phyloP scores from a whole-genome alignment of 2,888 invertebrate species.

The Scaptodrosophila latifasciaeformis region DNA sequence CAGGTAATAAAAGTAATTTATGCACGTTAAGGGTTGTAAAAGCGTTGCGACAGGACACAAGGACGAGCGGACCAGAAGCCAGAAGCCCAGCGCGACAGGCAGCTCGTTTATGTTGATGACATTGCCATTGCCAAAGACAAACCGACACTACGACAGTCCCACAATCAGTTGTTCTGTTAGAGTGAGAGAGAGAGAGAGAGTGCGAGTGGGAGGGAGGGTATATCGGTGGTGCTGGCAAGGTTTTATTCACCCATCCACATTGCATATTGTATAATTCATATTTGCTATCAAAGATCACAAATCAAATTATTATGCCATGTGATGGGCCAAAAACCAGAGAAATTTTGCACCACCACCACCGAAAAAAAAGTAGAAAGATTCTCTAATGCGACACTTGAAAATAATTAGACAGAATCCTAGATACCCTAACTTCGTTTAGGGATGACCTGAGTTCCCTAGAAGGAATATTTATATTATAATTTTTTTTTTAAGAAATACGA shows the following conservation, averaged over 20 bases:
- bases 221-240: background rate
- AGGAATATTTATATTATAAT: too few relatives aligned
- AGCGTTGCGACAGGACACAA: slow-evolving; percentile 35
- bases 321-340: slow-evolving; percentile 40
- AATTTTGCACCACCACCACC: slow-evolving; percentile 25
- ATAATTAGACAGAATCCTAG: too few relatives aligned
- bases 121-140: too few relatives aligned
- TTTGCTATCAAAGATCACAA: slow-evolving; percentile 73
- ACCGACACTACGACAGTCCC: slow-evolving; percentile 34
- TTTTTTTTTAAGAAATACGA: too few relatives aligned
- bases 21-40: slow-evolving; percentile 72
- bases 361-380: too few relatives aligned
- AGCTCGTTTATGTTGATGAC: slow-evolving; percentile 67
- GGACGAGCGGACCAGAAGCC: slow-evolving; percentile 33
- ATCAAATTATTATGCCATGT: slow-evolving; percentile 73
- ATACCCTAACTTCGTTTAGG: too few relatives aligned
- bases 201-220: too few relatives aligned
- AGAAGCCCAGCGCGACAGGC: slow-evolving; percentile 27
- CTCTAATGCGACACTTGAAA: too few relatives aligned
- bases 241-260: too few relatives aligned
- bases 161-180: slow-evolving; percentile 5
- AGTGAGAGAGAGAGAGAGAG: slow-evolving; percentile 2
- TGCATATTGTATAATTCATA: slow-evolving; percentile 69
- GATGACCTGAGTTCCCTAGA: too few relatives aligned
- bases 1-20: slow-evolving; percentile 75